These are phyloP conservation scores for Trichosurus vulpecula DNA, from an alignment of 2,797 vertebrate species.

Conservation along the genomic window DNA sequence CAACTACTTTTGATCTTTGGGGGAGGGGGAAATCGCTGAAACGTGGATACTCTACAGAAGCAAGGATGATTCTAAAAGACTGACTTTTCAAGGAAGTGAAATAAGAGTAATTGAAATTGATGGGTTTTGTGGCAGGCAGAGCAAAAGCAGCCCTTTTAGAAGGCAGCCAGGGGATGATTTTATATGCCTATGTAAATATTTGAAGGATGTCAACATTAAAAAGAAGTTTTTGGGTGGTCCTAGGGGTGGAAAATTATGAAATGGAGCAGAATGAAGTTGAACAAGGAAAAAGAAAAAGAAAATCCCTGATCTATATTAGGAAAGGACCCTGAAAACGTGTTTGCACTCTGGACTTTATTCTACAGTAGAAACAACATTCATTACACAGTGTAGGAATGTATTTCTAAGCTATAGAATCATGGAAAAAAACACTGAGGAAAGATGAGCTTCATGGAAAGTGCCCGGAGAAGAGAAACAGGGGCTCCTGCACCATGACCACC, in stretches of 20 bases:
- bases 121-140: not conserved
- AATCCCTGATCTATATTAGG: conserved; percentile 63
- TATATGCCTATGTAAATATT: conserved; percentile 62
- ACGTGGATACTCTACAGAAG: not conserved
- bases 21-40: conserved; percentile 12
- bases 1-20: conserved; percentile 5
- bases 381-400: conserved; percentile 22
- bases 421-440: not conserved
- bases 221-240: conserved; percentile 53
- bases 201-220: conserved; percentile 36
- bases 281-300: conserved; percentile 23
- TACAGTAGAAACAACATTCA: conserved; percentile 53
- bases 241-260: not conserved
- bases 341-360: conserved; percentile 29
- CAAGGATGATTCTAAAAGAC: not conserved
- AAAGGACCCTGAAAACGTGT: conserved; percentile 28
- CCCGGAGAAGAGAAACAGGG: conserved; percentile 56
- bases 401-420: conserved; percentile 22
- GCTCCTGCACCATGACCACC: not conserved
- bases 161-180: conserved; percentile 45
- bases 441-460: not conserved
- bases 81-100: conserved; percentile 7
- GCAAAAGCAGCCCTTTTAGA: conserved; percentile 30
- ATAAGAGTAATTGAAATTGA: conserved; percentile 26
- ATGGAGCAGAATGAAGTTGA: conserved; percentile 8